These are phyloP conservation scores for Pseudomyrmex concolor DNA, from an alignment of 1,140 invertebrate species.

Conservation along the genomic window DNA sequence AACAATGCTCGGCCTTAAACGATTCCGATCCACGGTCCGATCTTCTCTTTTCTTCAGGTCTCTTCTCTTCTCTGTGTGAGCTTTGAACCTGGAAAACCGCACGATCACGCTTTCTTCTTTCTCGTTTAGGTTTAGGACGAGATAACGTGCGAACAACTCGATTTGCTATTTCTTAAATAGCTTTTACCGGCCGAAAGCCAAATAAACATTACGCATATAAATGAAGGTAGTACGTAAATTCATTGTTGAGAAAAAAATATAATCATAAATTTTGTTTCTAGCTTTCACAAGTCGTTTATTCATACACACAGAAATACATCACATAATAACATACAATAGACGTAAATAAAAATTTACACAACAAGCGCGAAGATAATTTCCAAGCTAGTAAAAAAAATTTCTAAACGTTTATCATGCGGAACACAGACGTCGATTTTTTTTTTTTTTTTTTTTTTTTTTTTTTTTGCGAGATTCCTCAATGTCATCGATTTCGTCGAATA, in stretches of 20 bases:
- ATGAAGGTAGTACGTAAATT: too few species aligned
- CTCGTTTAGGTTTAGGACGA: background rate
- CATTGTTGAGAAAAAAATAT: too few species aligned
- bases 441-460: background rate
- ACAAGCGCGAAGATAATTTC: too few species aligned
- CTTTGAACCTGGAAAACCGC: background rate
- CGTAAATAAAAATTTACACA: too few species aligned
- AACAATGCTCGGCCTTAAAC: slow-evolving; percentile 68
- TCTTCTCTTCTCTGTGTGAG: background rate
- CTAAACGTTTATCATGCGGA: too few species aligned
- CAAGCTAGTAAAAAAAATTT: too few species aligned
- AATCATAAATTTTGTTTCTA: too few species aligned
- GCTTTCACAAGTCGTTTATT: too few species aligned
- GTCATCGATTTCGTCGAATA: slow-evolving; percentile 58
- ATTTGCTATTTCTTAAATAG: background rate
- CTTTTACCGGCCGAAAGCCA: too few species aligned
- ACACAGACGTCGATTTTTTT: background rate
- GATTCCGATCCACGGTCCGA: slow-evolving; percentile 12
- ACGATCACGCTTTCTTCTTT: slow-evolving; percentile 22
- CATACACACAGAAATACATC: too few species aligned
- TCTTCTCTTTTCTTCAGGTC: background rate
- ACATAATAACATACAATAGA: too few species aligned
- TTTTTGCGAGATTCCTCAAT: slow-evolving; percentile 48
- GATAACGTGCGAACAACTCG: background rate
- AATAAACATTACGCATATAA: too few species aligned